Evolutionary conservation across 1,140 invertebrate species (phyloP).

Genomic region (Lasioglossum albipes): DNA sequence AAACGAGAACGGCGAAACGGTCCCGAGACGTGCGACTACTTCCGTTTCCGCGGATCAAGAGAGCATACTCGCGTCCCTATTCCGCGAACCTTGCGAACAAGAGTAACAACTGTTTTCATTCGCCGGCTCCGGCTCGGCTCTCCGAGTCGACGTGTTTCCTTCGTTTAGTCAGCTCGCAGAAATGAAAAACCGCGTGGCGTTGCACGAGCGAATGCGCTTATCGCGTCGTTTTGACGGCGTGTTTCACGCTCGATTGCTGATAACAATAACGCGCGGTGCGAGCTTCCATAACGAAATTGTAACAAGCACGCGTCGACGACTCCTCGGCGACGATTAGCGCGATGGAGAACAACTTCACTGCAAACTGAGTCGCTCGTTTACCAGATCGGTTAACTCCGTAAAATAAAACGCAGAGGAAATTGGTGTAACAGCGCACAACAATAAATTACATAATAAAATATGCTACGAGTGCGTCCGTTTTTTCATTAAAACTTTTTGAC

Average conservation of each 20-base stretch:
- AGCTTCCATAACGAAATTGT: not conserved
- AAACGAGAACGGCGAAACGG: not conserved
- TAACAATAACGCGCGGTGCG: not conserved
- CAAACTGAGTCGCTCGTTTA: no score
- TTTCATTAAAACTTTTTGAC: no score
- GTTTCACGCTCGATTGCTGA: not conserved
- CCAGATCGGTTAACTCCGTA: no score
- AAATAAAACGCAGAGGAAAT: no score
- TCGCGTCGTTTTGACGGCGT: not conserved
- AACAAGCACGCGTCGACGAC: not conserved
- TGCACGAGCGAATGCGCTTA: not conserved
- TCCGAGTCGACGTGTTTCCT: not conserved
- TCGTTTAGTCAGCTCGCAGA: not conserved
- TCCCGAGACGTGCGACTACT: not conserved
- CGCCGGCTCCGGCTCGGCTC: no score
- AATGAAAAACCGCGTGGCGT: not conserved
- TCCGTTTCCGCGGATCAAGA: not conserved
- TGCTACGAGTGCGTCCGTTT: no score
- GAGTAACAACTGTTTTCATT: conserved; percentile 2
- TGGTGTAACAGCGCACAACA: no score
- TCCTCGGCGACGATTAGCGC: not conserved
- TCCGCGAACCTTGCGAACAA: not conserved
- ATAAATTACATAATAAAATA: no score
- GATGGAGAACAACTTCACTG: not conserved
- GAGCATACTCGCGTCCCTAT: not conserved